Evolutionary conservation across 2,113 vertebrate genomes (phyloP).

Genomic region (Podiceps cristatus): DNA sequence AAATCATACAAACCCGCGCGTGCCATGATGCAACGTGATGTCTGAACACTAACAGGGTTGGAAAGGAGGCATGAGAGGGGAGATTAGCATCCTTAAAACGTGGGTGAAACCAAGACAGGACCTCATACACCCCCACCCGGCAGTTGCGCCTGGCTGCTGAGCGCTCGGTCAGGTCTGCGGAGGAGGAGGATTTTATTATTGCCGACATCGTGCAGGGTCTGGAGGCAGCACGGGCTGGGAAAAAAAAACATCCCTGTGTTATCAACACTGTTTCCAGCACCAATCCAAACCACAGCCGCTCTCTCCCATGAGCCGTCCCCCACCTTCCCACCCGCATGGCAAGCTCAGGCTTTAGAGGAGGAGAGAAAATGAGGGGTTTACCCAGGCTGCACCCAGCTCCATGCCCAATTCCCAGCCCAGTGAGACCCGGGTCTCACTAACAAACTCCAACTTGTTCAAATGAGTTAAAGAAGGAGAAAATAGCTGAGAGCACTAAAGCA

Average conservation of each 20-base stretch:
- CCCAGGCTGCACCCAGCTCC: background rate
- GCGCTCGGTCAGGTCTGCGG: rapidly evolving
- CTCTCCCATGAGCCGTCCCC: rapidly evolving
- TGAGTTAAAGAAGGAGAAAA: background rate
- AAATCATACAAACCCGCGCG: background rate
- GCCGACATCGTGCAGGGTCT: background rate
- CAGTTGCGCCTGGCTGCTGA: background rate
- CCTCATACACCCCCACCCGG: background rate
- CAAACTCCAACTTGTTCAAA: background rate
- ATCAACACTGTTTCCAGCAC: no score
- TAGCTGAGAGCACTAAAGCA: background rate
- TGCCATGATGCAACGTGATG: background rate
- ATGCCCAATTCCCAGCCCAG: background rate
- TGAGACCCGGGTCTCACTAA: rapidly evolving
- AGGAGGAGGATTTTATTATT: background rate
- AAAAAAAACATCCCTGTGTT: no score
- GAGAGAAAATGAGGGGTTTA: background rate
- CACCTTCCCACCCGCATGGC: rapidly evolving
- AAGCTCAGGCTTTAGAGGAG: background rate
- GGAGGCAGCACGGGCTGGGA: background rate
- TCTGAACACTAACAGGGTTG: background rate
- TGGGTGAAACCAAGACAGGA: background rate
- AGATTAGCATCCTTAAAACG: background rate
- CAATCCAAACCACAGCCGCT: background rate
- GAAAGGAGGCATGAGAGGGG: background rate